Percentiles rank a stretch among this genome's conserved stretches.
Evolutionary conservation across 2,113 vertebrate genomes (phyloP).

Genomic region (Megalops atlanticus): DNA sequence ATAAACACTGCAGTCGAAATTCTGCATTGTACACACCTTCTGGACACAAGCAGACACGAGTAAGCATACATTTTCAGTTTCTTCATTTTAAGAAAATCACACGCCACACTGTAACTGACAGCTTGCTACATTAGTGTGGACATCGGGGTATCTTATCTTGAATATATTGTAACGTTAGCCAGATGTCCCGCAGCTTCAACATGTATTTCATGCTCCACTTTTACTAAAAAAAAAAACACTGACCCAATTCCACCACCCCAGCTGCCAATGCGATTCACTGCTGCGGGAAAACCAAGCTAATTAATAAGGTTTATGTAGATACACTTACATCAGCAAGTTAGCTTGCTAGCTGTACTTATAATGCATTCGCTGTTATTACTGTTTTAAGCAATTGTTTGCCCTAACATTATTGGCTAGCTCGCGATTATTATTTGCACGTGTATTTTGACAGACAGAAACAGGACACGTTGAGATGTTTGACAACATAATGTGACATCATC

Average conservation of each 20-base stretch:
- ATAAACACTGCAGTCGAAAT: not conserved
- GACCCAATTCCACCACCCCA: not conserved
- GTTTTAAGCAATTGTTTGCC: too few relatives aligned
- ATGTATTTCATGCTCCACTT: constrained; percentile 19
- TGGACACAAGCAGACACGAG: too few relatives aligned
- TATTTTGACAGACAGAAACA: not conserved
- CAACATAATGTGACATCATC: not conserved
- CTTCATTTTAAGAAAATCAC: too few relatives aligned
- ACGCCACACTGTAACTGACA: too few relatives aligned
- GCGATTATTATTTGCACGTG: not conserved
- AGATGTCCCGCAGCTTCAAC: constrained; percentile 2
- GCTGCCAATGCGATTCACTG: not conserved
- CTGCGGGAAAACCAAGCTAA: not conserved
- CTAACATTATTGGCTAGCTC: too few relatives aligned
- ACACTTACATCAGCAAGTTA: not conserved
- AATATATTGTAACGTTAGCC: too few relatives aligned
- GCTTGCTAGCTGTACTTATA: not conserved
- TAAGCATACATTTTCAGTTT: too few relatives aligned
- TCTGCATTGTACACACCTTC: not conserved
- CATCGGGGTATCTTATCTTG: too few relatives aligned
- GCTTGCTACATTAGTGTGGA: too few relatives aligned
- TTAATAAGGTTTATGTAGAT: not conserved
- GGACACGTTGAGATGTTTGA: not conserved
- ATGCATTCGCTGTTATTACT: not conserved
- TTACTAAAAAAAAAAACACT: not conserved